Base-by-base conservation (phyloP, 2,113 vertebrate species). In the Cathartes aura region DNA sequence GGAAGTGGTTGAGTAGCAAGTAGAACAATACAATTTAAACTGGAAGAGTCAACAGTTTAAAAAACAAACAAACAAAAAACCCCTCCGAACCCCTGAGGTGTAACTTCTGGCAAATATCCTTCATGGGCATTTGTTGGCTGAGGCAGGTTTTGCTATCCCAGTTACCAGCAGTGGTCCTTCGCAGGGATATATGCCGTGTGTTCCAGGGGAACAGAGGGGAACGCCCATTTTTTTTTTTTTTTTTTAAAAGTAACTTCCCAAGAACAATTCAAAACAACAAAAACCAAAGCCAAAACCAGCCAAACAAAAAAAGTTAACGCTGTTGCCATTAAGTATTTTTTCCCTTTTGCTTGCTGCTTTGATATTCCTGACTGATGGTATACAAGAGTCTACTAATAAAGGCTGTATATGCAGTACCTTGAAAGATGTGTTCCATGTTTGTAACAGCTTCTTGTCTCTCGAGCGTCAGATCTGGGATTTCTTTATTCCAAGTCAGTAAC, bases 341-440 rank as follows among this genome's bases (percentile, higher is more conserved):
- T 32, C 6, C 34, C 50, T 82, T 58, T 66, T 55, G 48, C 47
- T 89, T 71, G 63, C 50, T 93, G 56, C 70, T 95, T 72, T 66
- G 58, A 8, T 82, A 0, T 56, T 89, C 32, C 76, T 48, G 42
- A 30, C 20, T 17, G 59, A 21, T 22, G 47, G 34, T 45, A 24
- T 20, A 8, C 27, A 20, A 18, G 60, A 59, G 48, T 9, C 80
- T 55, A 0, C 60, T 47, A 78, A 50, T 78, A 81, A 87, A 91
- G 68, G 1, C 38, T 14, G 13, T 30, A 6, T 13, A 0, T n/a
- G 83, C 43, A 23, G 11, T 17, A 40, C n/a, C 42, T 7, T 8
- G 74, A 9, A 3, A 10, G 58, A 0, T 4, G 23, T 5, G 34
- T 62, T 59, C 23, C 1, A 0, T 9, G 0, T 79, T 23, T 87